These are phyloP conservation scores for Pituophis catenifer DNA, from an alignment of 2,113 vertebrate species.

Conservation along the genomic window DNA sequence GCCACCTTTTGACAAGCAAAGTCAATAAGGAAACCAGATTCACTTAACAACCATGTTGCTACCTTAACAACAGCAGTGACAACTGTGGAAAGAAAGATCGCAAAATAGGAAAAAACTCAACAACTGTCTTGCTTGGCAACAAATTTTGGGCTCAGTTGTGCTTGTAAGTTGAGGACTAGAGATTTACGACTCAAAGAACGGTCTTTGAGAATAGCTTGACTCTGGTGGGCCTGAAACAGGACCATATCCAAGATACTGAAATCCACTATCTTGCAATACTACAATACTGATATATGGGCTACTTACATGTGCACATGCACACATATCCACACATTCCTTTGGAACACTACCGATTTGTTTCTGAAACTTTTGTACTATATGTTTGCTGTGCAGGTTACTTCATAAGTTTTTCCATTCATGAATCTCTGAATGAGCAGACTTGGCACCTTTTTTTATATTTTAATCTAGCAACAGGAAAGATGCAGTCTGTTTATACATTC, in stretches of 20 bases:
- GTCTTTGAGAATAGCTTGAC: neutral
- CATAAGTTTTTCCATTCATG: conserved; percentile 14
- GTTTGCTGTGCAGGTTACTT: fast-evolving
- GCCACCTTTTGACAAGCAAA: neutral
- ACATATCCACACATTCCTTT: neutral
- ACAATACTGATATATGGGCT: neutral
- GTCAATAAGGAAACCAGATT: neutral
- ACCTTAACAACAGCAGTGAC: neutral
- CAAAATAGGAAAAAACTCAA: neutral
- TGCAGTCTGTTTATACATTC: conserved; percentile 70
- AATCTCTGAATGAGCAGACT: conserved; percentile 68
- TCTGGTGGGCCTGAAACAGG: neutral
- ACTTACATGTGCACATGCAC: neutral
- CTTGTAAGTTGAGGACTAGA: neutral
- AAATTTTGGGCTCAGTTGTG: neutral
- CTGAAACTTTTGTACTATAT: neutral
- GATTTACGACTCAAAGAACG: neutral
- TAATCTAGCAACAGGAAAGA: conserved; percentile 72
- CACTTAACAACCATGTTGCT: neutral
- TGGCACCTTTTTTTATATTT: conserved; percentile 69
- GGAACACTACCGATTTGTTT: neutral
- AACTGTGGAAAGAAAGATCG: neutral
- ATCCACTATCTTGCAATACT: neutral
- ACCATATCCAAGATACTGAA: neutral
- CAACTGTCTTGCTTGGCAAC: neutral